Conservation (phyloP, 1,140 invertebrate genomes). For the Acromyrmex charruanus region DNA sequence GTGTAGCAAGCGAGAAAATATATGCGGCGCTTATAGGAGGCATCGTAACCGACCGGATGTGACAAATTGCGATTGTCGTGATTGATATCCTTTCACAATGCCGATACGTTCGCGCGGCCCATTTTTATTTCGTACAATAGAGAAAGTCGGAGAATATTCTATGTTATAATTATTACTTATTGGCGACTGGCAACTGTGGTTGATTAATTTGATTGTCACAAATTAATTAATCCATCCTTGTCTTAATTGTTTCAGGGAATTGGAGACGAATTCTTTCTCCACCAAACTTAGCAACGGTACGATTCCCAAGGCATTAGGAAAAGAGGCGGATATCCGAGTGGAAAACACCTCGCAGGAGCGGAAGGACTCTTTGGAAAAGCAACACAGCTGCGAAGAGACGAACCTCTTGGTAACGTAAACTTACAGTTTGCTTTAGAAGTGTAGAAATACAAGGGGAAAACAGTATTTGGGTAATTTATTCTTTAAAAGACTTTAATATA, state of each 20-base stretch:
- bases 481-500: not conserved
- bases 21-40: slow-evolving; percentile 41
- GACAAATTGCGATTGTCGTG: slow-evolving; percentile 76
- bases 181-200: not conserved
- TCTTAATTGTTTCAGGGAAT: slow-evolving; percentile 75
- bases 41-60: slow-evolving; percentile 66
- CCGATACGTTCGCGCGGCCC: slow-evolving; percentile 44
- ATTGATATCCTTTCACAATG: slow-evolving; percentile 76
- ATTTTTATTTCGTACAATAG: slow-evolving; percentile 51
- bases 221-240: not conserved
- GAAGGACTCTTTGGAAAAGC: slow-evolving; percentile 82
- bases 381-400: slow-evolving; percentile 82
- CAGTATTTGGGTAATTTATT: not conserved
- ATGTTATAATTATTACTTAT: slow-evolving; percentile 18
- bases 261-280: slow-evolving; percentile 72
- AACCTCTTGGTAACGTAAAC: slow-evolving; percentile 81
- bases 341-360: slow-evolving; percentile 70
- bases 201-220: slow-evolving; percentile 38
- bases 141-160: not conserved
- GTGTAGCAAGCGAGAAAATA: slow-evolving; percentile 52
- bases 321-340: slow-evolving; percentile 74
- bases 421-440: not conserved
- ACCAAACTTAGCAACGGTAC: slow-evolving; percentile 85
- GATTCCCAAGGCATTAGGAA: slow-evolving; percentile 80
- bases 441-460: not conserved